Percentiles rank a stretch among this genome's conserved stretches.
phyloP scores from a whole-genome alignment of 2,113 vertebrate species.

The Anser cygnoides region DNA sequence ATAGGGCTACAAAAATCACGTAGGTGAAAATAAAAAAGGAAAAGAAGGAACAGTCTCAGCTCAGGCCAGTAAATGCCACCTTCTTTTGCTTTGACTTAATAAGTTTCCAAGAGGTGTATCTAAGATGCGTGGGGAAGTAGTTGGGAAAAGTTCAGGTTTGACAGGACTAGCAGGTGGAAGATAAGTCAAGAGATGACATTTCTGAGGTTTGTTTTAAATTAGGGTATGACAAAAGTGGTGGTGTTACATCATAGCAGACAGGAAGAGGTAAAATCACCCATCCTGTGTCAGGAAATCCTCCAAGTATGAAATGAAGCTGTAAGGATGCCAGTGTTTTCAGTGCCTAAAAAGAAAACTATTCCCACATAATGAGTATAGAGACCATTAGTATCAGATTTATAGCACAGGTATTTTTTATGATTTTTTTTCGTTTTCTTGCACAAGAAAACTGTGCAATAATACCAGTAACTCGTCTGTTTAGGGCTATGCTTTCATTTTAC shows the following conservation, averaged over 20 bases:
- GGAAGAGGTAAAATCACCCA: slow-evolving; percentile 10
- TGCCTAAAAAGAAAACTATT: background rate
- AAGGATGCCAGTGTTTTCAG: background rate
- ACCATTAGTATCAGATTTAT: background rate
- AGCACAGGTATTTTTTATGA: background rate
- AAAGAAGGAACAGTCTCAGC: background rate
- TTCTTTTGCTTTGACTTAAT: background rate
- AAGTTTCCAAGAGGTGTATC: background rate
- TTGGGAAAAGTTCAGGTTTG: background rate
- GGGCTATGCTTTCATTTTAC: background rate
- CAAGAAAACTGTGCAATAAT: background rate
- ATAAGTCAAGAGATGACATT: slow-evolving; percentile 12
- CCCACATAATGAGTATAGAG: background rate
- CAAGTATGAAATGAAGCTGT: background rate
- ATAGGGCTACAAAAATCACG: background rate
- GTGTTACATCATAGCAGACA: background rate
- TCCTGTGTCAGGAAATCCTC: slow-evolving; percentile 36
- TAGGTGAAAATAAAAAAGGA: background rate
- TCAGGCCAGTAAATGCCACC: background rate
- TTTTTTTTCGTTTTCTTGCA: background rate
- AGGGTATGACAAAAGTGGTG: background rate
- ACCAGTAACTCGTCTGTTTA: background rate
- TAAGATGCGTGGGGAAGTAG: background rate
- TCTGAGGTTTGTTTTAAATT: slow-evolving; percentile 43
- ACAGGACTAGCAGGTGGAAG: background rate